Base-by-base conservation (phyloP, 2,797 vertebrate genomes). In the Diglossa cyanea region DNA sequence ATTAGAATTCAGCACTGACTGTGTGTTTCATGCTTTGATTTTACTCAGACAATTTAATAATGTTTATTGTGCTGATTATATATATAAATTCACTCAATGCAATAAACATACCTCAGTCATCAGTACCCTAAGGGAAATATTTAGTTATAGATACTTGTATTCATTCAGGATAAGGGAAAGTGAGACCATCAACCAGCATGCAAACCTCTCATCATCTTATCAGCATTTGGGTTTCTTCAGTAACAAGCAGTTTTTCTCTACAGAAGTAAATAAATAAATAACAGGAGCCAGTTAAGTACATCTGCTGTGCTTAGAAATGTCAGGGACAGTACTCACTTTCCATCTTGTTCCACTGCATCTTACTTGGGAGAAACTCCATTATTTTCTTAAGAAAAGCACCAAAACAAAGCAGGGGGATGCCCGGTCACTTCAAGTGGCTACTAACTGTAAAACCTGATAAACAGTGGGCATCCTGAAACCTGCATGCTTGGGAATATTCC, bases 61-160 rank as follows among this genome's bases (percentile, higher is more conserved):
- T 96, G 96, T 98, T 97, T 98, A 97, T 98, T 97, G 97, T 98
- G 94, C 96, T 97, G 97, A 97, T 97, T 96, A 96, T 95, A 93
- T 96, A 97, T 96, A 97, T 96, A 97, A 97, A 97, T 97, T 95
- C 93, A 91, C 77, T 95, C 96, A 96, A 92, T 94, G 96, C 94
- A 93, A 81, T 97, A 97, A 97, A 96, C 94, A 91, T 93, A 92
- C 90, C 96, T 96, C 88, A 87, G 81, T 97, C 94, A 86, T 96
- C 97, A 93, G 90, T 76, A 94, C 86, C 95, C 88, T 83, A 61
- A 90, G 96, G 95, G 96, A 94, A 96, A 95, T 74, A 53, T 21
- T 96, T 94, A 97, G 94, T 95, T 96, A 96, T 88, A 95, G 94
- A 95, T 94, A 93, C 94, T 97, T 97, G 86, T 66, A 84, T 96